phyloP scores from a whole-genome alignment of 2,797 vertebrate genomes.

The Myotis pilosus region DNA sequence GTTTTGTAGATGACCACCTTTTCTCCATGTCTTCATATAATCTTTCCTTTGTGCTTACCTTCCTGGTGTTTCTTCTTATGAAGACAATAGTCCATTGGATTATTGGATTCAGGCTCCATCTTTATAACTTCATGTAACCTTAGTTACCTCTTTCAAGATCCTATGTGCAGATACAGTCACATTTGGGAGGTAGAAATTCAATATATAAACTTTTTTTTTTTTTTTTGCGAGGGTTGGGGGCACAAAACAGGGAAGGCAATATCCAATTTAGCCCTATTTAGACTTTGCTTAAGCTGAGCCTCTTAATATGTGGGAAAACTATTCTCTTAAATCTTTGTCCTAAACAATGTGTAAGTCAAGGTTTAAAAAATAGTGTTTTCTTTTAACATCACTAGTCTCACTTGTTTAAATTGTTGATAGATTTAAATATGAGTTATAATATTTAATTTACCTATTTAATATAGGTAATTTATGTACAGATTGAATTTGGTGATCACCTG shows the following conservation, averaged over 20 bases:
- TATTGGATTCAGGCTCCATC: background rate
- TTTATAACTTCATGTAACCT: background rate
- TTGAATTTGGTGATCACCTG: background rate
- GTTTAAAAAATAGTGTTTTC: background rate
- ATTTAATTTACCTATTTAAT: background rate
- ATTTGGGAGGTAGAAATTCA: background rate
- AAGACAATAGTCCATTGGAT: background rate
- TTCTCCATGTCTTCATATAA: background rate
- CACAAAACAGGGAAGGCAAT: background rate
- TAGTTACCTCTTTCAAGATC: background rate
- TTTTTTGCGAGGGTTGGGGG: rapidly evolving
- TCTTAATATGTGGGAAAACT: background rate
- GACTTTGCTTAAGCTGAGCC: background rate
- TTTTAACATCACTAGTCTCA: background rate
- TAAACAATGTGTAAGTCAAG: background rate
- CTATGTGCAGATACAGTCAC: background rate
- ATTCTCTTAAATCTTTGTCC: background rate
- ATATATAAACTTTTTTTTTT: background rate
- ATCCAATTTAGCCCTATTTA: background rate
- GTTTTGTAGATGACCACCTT: background rate
- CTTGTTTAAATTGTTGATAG: background rate
- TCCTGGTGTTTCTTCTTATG: background rate
- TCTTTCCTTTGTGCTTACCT: background rate
- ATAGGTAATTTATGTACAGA: background rate
- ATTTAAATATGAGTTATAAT: background rate